Conservation (phyloP, 2,113 vertebrate species). For the Saguinus imperator region DNA sequence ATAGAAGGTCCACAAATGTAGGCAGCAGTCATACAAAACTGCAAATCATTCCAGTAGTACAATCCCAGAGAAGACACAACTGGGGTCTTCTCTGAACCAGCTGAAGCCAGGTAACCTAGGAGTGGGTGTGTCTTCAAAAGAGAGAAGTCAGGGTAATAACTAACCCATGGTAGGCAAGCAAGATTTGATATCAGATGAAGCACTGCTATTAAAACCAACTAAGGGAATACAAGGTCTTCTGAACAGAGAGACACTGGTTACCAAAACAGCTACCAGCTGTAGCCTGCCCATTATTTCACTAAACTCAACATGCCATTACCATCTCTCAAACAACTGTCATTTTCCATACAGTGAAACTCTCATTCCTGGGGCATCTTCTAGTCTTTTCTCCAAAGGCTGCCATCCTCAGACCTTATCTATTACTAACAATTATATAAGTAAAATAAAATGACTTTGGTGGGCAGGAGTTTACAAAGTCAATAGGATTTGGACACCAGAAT, state of each 20-base stretch:
- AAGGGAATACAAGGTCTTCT: neutral
- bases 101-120: neutral
- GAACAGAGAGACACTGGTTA: neutral
- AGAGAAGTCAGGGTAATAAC: neutral
- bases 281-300: neutral
- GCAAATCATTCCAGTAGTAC: neutral
- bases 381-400: slow-evolving; percentile 15
- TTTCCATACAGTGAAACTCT: slow-evolving; percentile 1
- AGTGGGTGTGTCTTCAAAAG: slow-evolving; percentile 24
- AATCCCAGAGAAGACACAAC: neutral
- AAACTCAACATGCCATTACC: neutral
- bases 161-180: neutral
- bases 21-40: neutral
- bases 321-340: neutral
- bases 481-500: slow-evolving; percentile 1
- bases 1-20: neutral
- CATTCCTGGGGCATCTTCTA: neutral
- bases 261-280: neutral
- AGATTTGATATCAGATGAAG: neutral
- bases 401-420: neutral
- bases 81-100: neutral
- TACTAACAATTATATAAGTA: neutral
- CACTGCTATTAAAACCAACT: neutral
- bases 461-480: slow-evolving; percentile 30
- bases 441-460: slow-evolving; percentile 19